Percentiles rank a stretch among this genome's conserved stretches.
These are phyloP conservation scores for Hemiprocne comata DNA, from an alignment of 2,113 vertebrate species.

Conservation along the genomic window DNA sequence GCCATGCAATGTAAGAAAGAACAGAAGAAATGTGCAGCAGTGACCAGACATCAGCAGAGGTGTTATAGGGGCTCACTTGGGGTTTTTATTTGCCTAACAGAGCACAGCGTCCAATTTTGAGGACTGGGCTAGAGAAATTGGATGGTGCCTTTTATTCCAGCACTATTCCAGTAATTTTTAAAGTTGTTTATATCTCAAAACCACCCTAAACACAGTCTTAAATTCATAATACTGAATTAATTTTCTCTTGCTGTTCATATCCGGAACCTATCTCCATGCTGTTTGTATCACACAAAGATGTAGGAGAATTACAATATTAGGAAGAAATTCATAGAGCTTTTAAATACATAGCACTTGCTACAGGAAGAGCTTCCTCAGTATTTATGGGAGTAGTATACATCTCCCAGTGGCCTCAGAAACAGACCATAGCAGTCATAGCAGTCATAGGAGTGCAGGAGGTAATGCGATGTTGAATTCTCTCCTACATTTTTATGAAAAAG, in stretches of 20 bases:
- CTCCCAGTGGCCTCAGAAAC: background rate
- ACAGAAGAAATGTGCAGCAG: background rate
- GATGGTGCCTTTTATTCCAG: background rate
- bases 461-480: background rate
- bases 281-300: background rate
- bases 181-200: slow-evolving; percentile 5
- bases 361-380: background rate
- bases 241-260: slow-evolving; percentile 56
- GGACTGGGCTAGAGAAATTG: background rate
- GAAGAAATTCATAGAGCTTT: background rate
- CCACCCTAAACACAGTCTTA: background rate
- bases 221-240: slow-evolving; percentile 43
- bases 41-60: background rate
- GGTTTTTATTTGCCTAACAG: background rate
- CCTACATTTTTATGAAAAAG: background rate
- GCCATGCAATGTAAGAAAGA: background rate
- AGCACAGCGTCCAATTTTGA: background rate
- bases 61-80: background rate
- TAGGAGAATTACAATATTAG: background rate
- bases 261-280: background rate
- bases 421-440: no score
- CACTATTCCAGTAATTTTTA: background rate
- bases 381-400: background rate
- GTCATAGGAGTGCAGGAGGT: background rate
- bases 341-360: slow-evolving; percentile 8